These are phyloP conservation scores for Eupithecia centaureata DNA, from an alignment of 2,888 invertebrate genomes.

Conservation along the genomic window DNA sequence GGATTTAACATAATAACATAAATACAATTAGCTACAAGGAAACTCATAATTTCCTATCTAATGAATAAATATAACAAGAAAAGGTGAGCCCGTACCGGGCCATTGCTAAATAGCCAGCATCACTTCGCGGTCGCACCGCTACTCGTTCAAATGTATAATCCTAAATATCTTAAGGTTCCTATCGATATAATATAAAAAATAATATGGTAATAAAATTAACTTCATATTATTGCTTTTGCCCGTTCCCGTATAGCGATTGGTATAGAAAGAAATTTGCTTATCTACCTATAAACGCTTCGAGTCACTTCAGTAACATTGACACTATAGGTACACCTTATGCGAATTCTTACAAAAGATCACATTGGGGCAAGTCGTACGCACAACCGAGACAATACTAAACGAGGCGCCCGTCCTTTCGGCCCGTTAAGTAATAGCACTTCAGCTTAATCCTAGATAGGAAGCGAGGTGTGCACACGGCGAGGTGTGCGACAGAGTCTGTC, in stretches of 20 bases:
- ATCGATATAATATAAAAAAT: conserved; percentile 83
- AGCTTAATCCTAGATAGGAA: conserved; percentile 81
- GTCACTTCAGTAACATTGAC: conserved; percentile 72
- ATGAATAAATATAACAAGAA: conserved; percentile 82
- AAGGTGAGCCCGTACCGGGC: conserved; percentile 67
- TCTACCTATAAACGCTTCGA: conserved; percentile 78
- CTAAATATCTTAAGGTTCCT: conserved; percentile 78
- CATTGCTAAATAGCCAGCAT: conserved; percentile 78
- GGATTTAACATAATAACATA: conserved; percentile 76
- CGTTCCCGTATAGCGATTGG: conserved; percentile 85
- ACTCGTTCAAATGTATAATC: conserved; percentile 74
- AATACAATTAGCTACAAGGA: conserved; percentile 83
- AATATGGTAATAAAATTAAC: conserved; percentile 85
- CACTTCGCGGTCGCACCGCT: conserved; percentile 82
- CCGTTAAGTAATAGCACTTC: conserved; percentile 82
- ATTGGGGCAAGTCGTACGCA: conserved; percentile 82
- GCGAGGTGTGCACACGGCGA: conserved; percentile 49
- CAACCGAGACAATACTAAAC: conserved; percentile 82
- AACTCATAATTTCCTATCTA: conserved; percentile 83
- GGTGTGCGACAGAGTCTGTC: conserved; percentile 4
- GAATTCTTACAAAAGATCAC: conserved; percentile 68
- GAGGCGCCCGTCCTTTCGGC: conserved; percentile 71
- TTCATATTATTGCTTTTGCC: conserved; percentile 85
- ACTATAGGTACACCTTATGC: conserved; percentile 67
- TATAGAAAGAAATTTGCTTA: conserved; percentile 82